Conservation (phyloP, 2,797 vertebrate genomes). For the Myripristis jacobus region DNA sequence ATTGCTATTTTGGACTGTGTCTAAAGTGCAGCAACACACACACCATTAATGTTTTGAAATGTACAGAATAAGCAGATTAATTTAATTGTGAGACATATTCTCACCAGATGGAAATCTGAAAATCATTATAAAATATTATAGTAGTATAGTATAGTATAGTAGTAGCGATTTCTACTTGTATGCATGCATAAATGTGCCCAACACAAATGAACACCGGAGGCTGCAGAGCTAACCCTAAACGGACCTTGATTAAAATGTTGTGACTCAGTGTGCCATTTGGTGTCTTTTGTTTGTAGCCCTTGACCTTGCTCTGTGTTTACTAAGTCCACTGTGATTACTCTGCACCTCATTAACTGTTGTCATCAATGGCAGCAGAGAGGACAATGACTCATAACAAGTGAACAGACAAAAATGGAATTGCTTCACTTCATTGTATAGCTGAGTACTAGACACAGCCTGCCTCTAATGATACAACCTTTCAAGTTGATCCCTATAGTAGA, state of each 20-base stretch:
- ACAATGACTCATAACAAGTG: conserved; percentile 48
- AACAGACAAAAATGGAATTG: conserved; percentile 25
- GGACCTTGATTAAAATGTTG: conserved; percentile 69
- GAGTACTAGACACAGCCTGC: conserved; percentile 1
- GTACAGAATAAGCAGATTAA: too few species aligned
- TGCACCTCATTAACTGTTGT: conserved; percentile 56
- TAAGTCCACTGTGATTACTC: conserved; percentile 58
- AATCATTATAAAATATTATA: conserved; percentile 2
- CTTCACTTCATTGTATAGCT: conserved; percentile 17
- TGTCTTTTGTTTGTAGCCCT: conserved; percentile 34
- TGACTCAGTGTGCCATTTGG: conserved; percentile 60
- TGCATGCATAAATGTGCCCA: conserved; percentile 26
- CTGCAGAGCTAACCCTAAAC: conserved; percentile 47
- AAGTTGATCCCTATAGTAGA: not conserved
- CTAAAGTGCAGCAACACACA: not conserved
- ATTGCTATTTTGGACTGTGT: too few species aligned
- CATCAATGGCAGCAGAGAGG: conserved; percentile 45
- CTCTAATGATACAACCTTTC: not conserved
- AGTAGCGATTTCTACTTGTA: conserved; percentile 30
- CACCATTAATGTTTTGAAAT: not conserved
- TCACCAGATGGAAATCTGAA: not conserved
- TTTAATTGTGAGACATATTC: too few species aligned
- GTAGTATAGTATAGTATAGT: not conserved
- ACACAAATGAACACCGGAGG: conserved; percentile 20
- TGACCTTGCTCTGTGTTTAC: conserved; percentile 50